phyloP scores from a whole-genome alignment of 1,140 invertebrate genomes.

The Rhagoletis pomonella region DNA sequence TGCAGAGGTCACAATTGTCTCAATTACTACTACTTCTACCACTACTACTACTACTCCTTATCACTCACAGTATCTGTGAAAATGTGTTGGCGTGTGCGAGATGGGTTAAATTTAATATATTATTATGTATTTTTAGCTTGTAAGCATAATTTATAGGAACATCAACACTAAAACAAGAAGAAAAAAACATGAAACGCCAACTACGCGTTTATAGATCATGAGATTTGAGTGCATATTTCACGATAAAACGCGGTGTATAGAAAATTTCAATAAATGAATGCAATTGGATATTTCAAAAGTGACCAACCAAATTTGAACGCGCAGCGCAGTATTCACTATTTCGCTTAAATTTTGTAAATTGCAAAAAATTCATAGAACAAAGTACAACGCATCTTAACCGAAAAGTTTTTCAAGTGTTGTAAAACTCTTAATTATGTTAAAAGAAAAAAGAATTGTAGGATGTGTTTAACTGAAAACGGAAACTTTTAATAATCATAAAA shows the following conservation, averaged over 20 bases:
- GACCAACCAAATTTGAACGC: neutral
- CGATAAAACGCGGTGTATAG: neutral
- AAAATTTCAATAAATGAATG: neutral
- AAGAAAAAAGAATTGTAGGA: neutral
- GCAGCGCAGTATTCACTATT: no score
- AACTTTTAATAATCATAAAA: neutral
- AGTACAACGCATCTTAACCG: neutral
- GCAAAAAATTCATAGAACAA: neutral
- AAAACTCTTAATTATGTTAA: neutral
- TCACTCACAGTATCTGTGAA: slow-evolving; percentile 34
- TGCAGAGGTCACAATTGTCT: slow-evolving; percentile 53
- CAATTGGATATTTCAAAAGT: neutral
- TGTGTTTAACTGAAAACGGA: neutral
- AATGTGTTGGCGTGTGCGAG: slow-evolving; percentile 53
- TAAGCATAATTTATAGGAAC: slow-evolving; percentile 50
- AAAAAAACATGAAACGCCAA: neutral
- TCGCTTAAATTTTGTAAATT: no score
- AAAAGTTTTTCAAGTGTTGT: neutral
- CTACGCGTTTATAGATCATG: neutral
- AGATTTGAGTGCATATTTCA: slow-evolving; percentile 20
- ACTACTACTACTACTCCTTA: slow-evolving; percentile 47
- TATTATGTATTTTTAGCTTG: slow-evolving; percentile 41
- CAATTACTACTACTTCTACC: slow-evolving; percentile 37
- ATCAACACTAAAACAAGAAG: neutral
- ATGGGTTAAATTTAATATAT: slow-evolving; percentile 20